Conservation (phyloP, 2,797 vertebrate species). For the Leontocebus nigricollis region DNA sequence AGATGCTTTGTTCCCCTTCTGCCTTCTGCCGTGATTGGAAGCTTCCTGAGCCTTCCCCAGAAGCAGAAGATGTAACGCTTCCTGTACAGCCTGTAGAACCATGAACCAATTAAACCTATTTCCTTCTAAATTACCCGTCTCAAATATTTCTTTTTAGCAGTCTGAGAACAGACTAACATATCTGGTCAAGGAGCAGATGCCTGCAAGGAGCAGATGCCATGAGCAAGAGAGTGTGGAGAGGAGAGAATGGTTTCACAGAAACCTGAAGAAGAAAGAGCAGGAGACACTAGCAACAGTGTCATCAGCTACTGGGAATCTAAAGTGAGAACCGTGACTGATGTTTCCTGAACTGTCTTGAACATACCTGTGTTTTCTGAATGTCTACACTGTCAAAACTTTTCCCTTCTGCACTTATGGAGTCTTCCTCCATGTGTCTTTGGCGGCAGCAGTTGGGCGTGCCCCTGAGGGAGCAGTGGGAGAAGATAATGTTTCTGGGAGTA, state of each 20-base stretch:
- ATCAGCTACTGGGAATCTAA: neutral
- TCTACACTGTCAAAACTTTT: neutral
- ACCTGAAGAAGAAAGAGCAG: neutral
- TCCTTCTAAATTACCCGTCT: too few relatives aligned
- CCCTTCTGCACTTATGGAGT: neutral
- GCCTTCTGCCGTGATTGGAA: too few relatives aligned
- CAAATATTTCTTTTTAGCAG: too few relatives aligned
- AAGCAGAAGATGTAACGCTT: too few relatives aligned
- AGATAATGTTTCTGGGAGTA: neutral
- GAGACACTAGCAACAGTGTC: neutral
- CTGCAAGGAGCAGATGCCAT: neutral
- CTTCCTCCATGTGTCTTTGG: neutral
- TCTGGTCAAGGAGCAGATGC: neutral
- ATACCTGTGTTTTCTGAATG: neutral
- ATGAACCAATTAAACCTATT: too few relatives aligned
- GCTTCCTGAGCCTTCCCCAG: too few relatives aligned
- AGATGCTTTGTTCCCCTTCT: too few relatives aligned
- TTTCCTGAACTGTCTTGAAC: neutral
- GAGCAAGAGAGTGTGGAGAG: neutral
- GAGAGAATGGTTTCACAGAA: neutral
- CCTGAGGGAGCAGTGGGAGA: neutral
- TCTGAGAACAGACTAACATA: too few relatives aligned
- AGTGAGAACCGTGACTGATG: neutral
- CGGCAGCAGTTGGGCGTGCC: neutral
- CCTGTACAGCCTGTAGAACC: too few relatives aligned